Conservation (phyloP, 2,888 invertebrate species). For the Patella depressa region DNA sequence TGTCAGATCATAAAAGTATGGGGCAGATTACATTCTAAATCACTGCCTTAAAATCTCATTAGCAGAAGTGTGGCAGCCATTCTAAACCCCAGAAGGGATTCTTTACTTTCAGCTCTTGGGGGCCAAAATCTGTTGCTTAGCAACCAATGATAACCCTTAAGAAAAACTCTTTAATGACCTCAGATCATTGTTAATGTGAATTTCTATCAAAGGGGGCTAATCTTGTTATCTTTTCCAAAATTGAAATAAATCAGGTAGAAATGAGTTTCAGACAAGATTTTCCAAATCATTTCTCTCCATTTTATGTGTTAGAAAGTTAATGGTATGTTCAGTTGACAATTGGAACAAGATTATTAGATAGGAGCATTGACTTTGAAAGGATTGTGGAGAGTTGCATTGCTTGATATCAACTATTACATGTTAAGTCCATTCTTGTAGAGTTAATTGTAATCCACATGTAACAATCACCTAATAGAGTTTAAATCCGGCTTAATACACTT, state of each 20-base stretch:
- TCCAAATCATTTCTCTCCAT: not conserved
- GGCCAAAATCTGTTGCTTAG: not conserved
- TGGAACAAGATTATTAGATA: not conserved
- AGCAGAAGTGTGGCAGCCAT: not conserved
- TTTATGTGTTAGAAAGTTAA: constrained; percentile 5
- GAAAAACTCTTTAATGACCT: not conserved
- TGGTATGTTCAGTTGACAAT: not conserved
- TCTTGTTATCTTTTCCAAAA: not conserved
- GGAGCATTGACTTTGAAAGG: not conserved
- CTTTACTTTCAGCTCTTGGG: not conserved
- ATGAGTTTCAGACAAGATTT: not conserved
- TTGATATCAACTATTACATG: too few species aligned
- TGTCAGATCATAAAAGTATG: not conserved
- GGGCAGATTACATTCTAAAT: not conserved
- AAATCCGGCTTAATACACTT: too few species aligned
- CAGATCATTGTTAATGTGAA: not conserved
- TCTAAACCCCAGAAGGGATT: not conserved
- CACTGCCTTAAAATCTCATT: constrained; percentile 8
- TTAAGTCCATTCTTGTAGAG: too few species aligned
- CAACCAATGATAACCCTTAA: not conserved
- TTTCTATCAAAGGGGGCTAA: not conserved
- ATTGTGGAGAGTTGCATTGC: too few species aligned
- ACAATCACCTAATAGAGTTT: too few species aligned
- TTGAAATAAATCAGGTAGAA: constrained; percentile 12
- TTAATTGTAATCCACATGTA: too few species aligned